Percentiles rank a stretch among this genome's conserved stretches.
phyloP scores from a whole-genome alignment of 2,113 vertebrate genomes.

The Actinemys pallida region DNA sequence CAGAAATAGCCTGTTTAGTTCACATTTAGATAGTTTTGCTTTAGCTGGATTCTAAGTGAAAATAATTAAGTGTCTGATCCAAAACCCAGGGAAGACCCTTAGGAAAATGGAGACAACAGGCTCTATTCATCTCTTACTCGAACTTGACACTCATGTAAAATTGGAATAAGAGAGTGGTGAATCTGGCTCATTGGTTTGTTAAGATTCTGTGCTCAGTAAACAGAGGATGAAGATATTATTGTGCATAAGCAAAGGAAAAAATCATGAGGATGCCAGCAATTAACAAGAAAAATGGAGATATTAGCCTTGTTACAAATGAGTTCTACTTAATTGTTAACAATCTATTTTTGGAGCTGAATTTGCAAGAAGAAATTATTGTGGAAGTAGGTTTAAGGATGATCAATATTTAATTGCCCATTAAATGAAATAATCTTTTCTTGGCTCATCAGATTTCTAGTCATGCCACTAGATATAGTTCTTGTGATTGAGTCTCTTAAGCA shows the following conservation, averaged over 20 bases:
- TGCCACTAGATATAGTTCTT: background rate
- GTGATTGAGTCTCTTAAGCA: background rate
- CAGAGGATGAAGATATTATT: background rate
- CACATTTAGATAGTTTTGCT: background rate
- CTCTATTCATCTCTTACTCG: background rate
- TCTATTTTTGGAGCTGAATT: background rate
- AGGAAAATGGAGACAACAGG: background rate
- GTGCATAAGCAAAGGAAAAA: background rate
- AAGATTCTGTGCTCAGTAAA: background rate
- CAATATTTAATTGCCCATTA: fast-evolving
- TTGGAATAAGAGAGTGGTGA: background rate
- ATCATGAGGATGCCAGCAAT: background rate
- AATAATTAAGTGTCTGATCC: background rate
- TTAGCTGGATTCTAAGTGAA: background rate
- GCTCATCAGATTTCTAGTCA: background rate
- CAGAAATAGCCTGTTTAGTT: background rate
- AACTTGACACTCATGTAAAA: background rate
- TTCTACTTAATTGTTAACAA: background rate
- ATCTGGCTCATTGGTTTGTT: background rate
- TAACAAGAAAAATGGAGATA: background rate
- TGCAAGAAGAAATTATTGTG: background rate
- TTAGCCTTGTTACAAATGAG: background rate
- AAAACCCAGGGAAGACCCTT: background rate
- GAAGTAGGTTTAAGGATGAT: background rate
- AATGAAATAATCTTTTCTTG: background rate